phyloP scores from a whole-genome alignment of 2,113 vertebrate genomes.

The Platanista minor region DNA sequence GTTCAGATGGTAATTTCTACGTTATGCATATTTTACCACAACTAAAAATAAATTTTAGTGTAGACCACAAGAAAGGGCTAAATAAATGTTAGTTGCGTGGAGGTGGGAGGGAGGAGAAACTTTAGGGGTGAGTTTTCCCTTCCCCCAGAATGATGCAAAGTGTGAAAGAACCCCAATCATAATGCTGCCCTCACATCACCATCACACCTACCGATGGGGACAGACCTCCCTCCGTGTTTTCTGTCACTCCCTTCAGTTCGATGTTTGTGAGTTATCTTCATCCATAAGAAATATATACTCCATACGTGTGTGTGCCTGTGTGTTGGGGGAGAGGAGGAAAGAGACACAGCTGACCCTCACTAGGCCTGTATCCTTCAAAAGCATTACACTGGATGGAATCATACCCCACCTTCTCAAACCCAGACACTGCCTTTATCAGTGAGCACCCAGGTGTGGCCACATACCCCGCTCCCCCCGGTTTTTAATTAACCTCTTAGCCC shows the following conservation, averaged over 20 bases:
- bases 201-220: neutral
- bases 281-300: neutral
- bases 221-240: neutral
- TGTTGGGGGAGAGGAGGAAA: neutral
- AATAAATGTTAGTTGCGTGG: neutral
- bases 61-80: neutral
- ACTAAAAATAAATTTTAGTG: neutral
- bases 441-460: neutral
- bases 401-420: neutral
- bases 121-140: neutral
- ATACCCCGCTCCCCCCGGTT: neutral
- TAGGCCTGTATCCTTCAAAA: neutral
- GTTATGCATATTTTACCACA: neutral
- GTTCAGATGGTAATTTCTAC: neutral
- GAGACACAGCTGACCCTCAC: neutral
- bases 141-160: neutral
- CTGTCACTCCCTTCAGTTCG: neutral
- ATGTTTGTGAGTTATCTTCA: neutral
- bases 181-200: fast-evolving
- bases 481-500: slow-evolving; percentile 66
- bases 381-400: neutral
- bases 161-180: neutral
- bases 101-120: neutral
- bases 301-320: neutral
- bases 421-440: neutral